Evolutionary conservation across 2,888 invertebrate genomes (phyloP), one percentile per base, ranked within the genome.

Genomic region (Neelides folsomi): DNA sequence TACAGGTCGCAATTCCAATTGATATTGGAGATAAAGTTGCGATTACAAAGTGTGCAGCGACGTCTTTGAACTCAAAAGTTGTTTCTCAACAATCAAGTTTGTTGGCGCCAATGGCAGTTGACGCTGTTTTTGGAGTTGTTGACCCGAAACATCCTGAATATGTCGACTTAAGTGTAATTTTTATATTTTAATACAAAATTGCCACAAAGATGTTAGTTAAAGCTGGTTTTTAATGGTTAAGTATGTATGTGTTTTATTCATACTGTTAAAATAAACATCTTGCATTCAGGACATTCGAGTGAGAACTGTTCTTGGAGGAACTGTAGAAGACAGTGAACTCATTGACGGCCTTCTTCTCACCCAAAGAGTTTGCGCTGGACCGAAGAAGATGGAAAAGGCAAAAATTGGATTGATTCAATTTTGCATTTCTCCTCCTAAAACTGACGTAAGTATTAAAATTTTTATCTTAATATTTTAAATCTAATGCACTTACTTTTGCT

Each of bases 381-480:
- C 95, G 0, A 86, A 83, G 66, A 81, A 85, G 64, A 78, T 98
- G 54, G 97, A 98, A 71, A 97, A 97, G 70, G 97, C 95, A 6
- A 97, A 94, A 74, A 92, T 99, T 71, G 98, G 88, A 54, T 80
- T 99, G 13, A 97, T 99, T 63, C 98, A 99, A 72, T 99, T 99
- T 73, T 99, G 98, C 71, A 89, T 99, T 71, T 98, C 98, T 12
- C 90, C 98, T 49, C 98, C 98, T 7, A 99, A 99, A 75, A 98
- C 98, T 51, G 97, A 99, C 72, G 86, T 86, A 70, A 78, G 52
- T 19, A 0, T 20, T 45, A 27, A 36, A n/a, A n/a, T n/a, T n/a
- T n/a, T n/a, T n/a, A n/a, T n/a, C n/a, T n/a, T n/a, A n/a, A 27
- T 27, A 7, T 27, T 27, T 27, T 27, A 27, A n/a, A n/a, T n/a